These are phyloP conservation scores for Cladopsammia gracilis DNA, from an alignment of 64 coral and sea anemone genomes.

Conservation along the genomic window DNA sequence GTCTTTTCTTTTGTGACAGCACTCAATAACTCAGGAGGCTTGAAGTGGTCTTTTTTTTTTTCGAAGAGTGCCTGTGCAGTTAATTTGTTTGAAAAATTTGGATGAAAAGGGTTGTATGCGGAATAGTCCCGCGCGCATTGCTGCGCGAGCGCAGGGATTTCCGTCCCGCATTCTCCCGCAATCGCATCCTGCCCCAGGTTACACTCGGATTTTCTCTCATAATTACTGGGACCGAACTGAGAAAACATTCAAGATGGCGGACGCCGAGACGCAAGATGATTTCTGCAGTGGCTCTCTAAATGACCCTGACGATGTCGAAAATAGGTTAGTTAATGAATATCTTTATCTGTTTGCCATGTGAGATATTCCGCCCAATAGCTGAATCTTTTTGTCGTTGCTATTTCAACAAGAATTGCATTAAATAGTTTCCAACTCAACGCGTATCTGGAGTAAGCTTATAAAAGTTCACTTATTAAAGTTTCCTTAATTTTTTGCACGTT, in stretches of 20 bases:
- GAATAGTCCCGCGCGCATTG: too few relatives aligned
- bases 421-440: background rate
- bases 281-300: background rate
- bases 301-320: constrained; percentile 5
- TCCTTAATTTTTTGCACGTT: background rate
- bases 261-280: background rate
- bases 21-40: too few relatives aligned
- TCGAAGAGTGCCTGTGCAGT: too few relatives aligned
- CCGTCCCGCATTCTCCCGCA: too few relatives aligned
- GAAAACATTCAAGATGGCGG: constrained; percentile 31
- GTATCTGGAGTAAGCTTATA: too few relatives aligned
- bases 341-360: background rate
- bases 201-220: background rate
- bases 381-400: background rate
- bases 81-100: too few relatives aligned
- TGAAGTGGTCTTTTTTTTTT: too few relatives aligned
- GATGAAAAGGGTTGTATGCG: too few relatives aligned
- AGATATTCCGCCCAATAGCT: background rate
- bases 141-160: too few relatives aligned
- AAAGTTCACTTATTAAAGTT: too few relatives aligned
- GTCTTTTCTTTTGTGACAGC: too few relatives aligned
- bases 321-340: constrained; percentile 1
- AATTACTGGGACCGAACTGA: background rate
- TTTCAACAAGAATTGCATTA: background rate
- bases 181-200: background rate